A percentile compares a stretch with the other conserved stretches of the same genome.
Conservation (phyloP, 37 sponge, comb jelly and placozoan species). For the Beroe forskalii region DNA sequence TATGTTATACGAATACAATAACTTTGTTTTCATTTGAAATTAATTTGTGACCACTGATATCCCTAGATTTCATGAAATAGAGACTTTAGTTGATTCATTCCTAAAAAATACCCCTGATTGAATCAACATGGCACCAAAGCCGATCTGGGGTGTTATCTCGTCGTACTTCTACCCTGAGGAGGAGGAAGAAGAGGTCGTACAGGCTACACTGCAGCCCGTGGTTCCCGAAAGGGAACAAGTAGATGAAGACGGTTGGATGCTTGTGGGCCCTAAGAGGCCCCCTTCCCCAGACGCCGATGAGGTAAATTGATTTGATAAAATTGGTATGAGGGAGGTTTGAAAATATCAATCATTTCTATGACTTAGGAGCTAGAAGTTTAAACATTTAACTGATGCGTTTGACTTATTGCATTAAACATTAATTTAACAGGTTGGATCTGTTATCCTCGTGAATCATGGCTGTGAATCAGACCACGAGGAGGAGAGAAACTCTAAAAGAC, state of each 20-base stretch:
- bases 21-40: too few relatives aligned
- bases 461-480: too few relatives aligned
- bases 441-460: too few relatives aligned
- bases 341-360: too few relatives aligned
- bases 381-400: too few relatives aligned
- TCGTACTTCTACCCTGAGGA: slow-evolving; percentile 48
- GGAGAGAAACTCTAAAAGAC: too few relatives aligned
- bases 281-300: slow-evolving; percentile 52
- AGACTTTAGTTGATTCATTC: not conserved
- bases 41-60: not conserved
- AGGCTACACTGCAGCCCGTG: not conserved
- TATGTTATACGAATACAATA: too few relatives aligned
- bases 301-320: slow-evolving; percentile 18
- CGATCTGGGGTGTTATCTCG: slow-evolving; percentile 34
- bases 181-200: not conserved
- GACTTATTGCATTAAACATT: too few relatives aligned
- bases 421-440: too few relatives aligned
- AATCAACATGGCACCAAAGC: slow-evolving; percentile 56
- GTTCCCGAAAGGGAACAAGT: not conserved
- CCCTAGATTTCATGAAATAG: not conserved
- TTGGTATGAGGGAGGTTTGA: not conserved
- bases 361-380: too few relatives aligned
- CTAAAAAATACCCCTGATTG: not conserved
- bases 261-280: slow-evolving; percentile 19
- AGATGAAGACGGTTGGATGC: slow-evolving; percentile 51